These are phyloP conservation scores for Pipa parva DNA, from an alignment of 2,113 vertebrate species.

Conservation along the genomic window DNA sequence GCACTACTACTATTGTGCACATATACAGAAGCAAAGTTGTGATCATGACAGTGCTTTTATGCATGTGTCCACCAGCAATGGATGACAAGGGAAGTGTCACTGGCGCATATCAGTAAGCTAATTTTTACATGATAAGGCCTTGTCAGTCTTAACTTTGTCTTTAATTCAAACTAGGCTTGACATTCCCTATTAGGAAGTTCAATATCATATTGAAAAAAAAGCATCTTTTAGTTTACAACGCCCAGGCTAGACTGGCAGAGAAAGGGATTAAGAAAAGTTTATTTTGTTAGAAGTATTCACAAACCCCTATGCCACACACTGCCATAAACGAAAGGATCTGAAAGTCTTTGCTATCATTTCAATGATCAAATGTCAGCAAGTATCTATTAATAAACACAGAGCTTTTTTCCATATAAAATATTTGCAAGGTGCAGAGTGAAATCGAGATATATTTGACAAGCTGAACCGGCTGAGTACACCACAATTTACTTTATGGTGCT, in stretches of 20 bases:
- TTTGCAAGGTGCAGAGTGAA: conserved; percentile 36
- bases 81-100: too few species aligned
- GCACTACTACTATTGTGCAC: too few species aligned
- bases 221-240: too few species aligned
- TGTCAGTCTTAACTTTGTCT: too few species aligned
- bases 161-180: too few species aligned
- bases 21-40: too few species aligned
- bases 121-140: too few species aligned
- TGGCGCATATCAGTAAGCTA: too few species aligned
- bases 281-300: neutral
- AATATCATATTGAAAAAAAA: too few species aligned
- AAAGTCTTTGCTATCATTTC: conserved; percentile 13
- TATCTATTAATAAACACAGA: conserved; percentile 30
- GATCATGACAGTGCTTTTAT: too few species aligned
- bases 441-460: conserved; percentile 13
- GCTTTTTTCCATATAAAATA: conserved; percentile 39
- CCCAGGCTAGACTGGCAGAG: neutral
- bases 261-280: neutral
- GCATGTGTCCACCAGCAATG: too few species aligned
- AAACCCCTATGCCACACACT: conserved; percentile 1
- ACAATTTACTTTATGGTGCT: conserved; percentile 21
- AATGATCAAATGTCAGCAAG: conserved; percentile 30
- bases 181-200: too few species aligned
- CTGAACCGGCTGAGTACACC: conserved; percentile 3
- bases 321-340: conserved; percentile 3